phyloP scores from a whole-genome alignment of 2,888 invertebrate species.

The Lithosia quadra region DNA sequence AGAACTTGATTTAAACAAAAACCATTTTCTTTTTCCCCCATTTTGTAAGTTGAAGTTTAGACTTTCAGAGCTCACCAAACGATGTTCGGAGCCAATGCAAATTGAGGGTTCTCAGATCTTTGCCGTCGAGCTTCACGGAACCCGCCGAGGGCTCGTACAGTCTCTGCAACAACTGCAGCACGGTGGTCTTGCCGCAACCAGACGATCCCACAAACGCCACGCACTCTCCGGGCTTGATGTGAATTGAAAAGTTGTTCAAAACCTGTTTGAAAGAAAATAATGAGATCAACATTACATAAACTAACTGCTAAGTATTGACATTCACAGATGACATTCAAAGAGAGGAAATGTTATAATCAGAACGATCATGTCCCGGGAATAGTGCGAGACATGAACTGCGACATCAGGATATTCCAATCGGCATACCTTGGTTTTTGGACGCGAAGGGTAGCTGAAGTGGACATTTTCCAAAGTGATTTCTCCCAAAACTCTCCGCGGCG shows the following conservation, averaged over 20 bases:
- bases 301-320: background rate
- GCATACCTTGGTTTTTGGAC: constrained; percentile 89
- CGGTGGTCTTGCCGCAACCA: constrained; percentile 94
- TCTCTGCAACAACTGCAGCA: constrained; percentile 91
- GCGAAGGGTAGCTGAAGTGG: constrained; percentile 92
- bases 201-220: constrained; percentile 92
- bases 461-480: constrained; percentile 90
- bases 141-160: constrained; percentile 90
- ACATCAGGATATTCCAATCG: background rate
- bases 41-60: too few species aligned
- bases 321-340: too few species aligned
- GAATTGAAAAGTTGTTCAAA: constrained; percentile 89
- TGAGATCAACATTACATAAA: background rate
- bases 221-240: constrained; percentile 89
- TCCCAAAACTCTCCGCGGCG: constrained; percentile 87
- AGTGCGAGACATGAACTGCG: background rate
- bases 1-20: background rate
- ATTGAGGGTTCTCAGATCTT: constrained; percentile 89
- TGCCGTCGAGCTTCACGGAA: constrained; percentile 88
- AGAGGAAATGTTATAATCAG: background rate
- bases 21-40: background rate
- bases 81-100: constrained; percentile 91
- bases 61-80: constrained; percentile 83
- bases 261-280: constrained; percentile 72
- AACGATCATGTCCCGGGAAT: background rate